A percentile compares a stretch with the other conserved stretches of the same genome.
Evolutionary conservation across 2,888 invertebrate species (phyloP).

Genomic region (Hydraecia micacea): DNA sequence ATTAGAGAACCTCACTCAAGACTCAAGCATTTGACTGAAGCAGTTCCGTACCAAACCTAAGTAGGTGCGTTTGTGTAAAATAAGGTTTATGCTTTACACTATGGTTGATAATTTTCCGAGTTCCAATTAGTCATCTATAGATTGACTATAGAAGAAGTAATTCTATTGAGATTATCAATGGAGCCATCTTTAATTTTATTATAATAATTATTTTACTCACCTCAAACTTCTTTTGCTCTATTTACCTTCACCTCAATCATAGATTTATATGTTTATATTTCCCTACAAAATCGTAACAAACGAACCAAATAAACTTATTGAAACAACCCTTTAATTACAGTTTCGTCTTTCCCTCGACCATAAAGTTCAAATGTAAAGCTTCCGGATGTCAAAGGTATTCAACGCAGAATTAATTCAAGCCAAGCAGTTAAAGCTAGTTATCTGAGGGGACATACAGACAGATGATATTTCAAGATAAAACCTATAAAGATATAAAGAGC

Average conservation of each 20-base stretch:
- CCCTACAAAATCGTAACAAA: background rate
- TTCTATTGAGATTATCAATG: conserved; percentile 1
- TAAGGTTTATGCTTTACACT: too few species aligned
- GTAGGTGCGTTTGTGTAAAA: background rate
- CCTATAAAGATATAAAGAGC: conserved; percentile 75
- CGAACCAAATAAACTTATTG: background rate
- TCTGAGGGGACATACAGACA: conserved; percentile 61
- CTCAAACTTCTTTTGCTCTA: background rate
- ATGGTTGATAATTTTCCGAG: background rate
- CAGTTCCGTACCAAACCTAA: background rate
- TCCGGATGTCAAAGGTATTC: conserved; percentile 55
- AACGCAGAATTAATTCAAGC: conserved; percentile 71
- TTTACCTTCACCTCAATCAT: background rate
- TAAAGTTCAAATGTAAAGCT: conserved; percentile 42
- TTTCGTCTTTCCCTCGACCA: background rate
- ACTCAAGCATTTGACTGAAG: background rate
- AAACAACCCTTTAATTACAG: background rate
- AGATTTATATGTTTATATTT: background rate
- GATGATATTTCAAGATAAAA: conserved; percentile 81
- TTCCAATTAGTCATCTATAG: background rate
- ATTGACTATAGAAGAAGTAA: background rate
- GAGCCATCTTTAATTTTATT: background rate
- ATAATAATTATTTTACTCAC: background rate
- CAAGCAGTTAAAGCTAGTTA: conserved; percentile 67
- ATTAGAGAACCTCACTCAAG: background rate